A percentile compares a stretch with the other conserved stretches of the same genome.
phyloP scores from a whole-genome alignment of 2,113 vertebrate genomes.

The Promerops cafer region DNA sequence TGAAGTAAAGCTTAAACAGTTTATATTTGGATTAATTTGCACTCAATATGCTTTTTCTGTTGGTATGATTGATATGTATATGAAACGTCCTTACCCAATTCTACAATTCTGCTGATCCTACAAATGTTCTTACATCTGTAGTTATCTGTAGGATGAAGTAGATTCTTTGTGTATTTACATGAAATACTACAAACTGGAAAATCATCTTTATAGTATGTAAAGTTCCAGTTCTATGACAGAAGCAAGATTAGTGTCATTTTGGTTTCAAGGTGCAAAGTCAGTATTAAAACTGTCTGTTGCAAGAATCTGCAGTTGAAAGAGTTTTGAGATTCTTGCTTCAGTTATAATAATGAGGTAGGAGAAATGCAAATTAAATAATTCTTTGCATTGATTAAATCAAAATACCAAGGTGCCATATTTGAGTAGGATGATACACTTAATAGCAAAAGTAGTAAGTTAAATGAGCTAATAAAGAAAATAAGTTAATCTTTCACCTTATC shows the following conservation, averaged over 20 bases:
- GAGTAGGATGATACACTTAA: not conserved
- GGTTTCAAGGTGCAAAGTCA: not conserved
- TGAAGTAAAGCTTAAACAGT: not conserved
- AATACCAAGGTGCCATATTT: not conserved
- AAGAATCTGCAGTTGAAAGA: not conserved
- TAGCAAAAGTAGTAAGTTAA: not conserved
- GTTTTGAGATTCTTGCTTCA: not conserved
- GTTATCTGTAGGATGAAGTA: not conserved
- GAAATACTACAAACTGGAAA: not conserved
- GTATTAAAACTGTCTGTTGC: not conserved
- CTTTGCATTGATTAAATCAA: not conserved
- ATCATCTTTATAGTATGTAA: not conserved
- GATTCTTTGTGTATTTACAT: not conserved
- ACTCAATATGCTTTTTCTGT: not conserved
- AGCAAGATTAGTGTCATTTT: not conserved
- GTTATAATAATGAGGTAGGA: not conserved
- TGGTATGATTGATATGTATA: not conserved
- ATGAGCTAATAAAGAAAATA: not conserved
- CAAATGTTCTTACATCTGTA: not conserved
- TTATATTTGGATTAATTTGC: not conserved
- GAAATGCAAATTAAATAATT: not conserved
- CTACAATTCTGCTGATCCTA: not conserved
- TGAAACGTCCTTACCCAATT: not conserved
- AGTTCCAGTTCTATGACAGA: not conserved
- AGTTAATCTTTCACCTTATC: not conserved